Evolutionary conservation across 2,113 vertebrate species (phyloP).

Genomic region (Phalacrocorax carbo): DNA sequence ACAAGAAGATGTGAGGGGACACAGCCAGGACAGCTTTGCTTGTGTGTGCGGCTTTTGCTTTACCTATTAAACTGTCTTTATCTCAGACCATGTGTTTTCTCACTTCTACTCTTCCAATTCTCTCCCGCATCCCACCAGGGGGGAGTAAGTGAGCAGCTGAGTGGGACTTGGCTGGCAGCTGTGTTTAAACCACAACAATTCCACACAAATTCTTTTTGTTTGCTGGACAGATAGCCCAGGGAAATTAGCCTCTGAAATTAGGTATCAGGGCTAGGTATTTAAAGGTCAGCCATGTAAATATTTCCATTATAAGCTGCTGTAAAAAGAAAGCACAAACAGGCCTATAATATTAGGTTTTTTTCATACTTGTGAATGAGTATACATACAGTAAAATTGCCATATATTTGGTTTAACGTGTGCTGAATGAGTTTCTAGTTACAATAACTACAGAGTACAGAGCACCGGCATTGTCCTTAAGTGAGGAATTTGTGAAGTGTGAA

Average conservation of each 20-base stretch:
- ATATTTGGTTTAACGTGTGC: background rate
- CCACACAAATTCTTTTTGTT: background rate
- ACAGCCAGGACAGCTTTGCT: background rate
- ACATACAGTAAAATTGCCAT: background rate
- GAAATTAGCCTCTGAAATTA: background rate
- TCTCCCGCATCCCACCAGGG: background rate
- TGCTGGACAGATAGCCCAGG: background rate
- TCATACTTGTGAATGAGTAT: background rate
- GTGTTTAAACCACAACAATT: background rate
- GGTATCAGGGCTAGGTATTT: background rate
- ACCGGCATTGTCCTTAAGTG: background rate
- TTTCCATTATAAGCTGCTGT: background rate
- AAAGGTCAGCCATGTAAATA: background rate
- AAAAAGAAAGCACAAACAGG: background rate
- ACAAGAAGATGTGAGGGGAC: too few species aligned
- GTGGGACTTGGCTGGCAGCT: background rate
- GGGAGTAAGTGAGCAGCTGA: background rate
- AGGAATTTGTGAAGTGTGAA: background rate
- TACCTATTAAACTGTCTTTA: background rate
- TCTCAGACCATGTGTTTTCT: background rate
- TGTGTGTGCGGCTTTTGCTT: background rate
- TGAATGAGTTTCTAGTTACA: background rate
- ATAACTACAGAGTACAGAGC: background rate
- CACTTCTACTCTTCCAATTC: background rate
- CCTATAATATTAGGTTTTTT: background rate